Percentiles rank a stretch among this genome's conserved stretches.
These are phyloP conservation scores for Tipula helvola DNA, from an alignment of 2,888 invertebrate species.

Conservation along the genomic window DNA sequence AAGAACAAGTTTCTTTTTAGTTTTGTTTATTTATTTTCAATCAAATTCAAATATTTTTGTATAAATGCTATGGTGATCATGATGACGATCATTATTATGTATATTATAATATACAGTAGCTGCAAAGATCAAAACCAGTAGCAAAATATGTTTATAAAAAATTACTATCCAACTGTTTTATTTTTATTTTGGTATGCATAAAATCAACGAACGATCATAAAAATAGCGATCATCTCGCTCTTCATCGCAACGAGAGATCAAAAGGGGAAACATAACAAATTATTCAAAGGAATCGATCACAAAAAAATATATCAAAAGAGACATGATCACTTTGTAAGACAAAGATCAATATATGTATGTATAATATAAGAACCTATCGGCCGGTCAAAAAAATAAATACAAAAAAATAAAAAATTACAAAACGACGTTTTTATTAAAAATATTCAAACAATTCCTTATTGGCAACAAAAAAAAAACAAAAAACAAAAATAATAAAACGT, in stretches of 20 bases:
- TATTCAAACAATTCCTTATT: slow-evolving; percentile 10
- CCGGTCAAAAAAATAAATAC: background rate
- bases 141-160: background rate
- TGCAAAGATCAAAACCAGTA: slow-evolving; percentile 7
- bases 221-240: background rate
- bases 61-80: background rate
- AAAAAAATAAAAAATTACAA: background rate
- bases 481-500: background rate
- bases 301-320: background rate
- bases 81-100: background rate
- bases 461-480: slow-evolving; percentile 6
- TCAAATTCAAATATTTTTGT: background rate
- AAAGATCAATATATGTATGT: background rate
- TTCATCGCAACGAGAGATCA: background rate
- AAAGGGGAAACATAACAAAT: background rate
- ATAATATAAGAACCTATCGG: background rate
- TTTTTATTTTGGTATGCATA: background rate
- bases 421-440: slow-evolving; percentile 8
- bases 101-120: background rate
- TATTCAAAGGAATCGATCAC: background rate
- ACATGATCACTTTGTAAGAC: background rate
- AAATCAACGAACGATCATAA: background rate
- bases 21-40: background rate
- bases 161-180: slow-evolving; percentile 5
- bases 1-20: background rate